These are phyloP conservation scores for Chelonus insularis DNA, from an alignment of 1,140 invertebrate species.

Conservation along the genomic window DNA sequence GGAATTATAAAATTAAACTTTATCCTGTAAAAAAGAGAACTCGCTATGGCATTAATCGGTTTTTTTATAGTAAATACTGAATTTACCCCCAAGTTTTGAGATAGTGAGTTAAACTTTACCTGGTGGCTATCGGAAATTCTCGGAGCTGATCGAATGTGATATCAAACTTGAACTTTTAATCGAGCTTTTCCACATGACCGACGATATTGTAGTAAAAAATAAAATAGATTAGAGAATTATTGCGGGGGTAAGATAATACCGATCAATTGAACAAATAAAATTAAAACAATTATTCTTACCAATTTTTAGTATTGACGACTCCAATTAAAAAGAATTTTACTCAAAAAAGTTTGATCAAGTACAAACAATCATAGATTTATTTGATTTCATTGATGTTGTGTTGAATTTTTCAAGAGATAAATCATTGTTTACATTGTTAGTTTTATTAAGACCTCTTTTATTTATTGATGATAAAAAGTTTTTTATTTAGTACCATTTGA, in stretches of 20 bases:
- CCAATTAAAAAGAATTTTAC: too few species aligned
- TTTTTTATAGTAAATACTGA: slow-evolving; percentile 1
- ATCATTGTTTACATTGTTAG: too few species aligned
- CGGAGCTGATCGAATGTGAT: slow-evolving; percentile 11
- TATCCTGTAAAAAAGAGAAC: background rate
- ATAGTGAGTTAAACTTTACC: slow-evolving; percentile 21
- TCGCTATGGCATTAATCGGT: background rate
- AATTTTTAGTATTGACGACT: too few species aligned
- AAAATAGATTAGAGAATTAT: background rate
- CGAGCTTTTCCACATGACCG: slow-evolving; percentile 19
- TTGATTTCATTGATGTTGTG: too few species aligned
- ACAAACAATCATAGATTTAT: too few species aligned
- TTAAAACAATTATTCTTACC: too few species aligned
- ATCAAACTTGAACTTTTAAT: slow-evolving; percentile 26
- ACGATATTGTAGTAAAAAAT: slow-evolving; percentile 12
- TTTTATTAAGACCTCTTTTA: too few species aligned
- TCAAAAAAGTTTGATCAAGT: too few species aligned
- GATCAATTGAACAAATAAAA: too few species aligned
- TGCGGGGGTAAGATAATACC: background rate
- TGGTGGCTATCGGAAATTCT: slow-evolving; percentile 22
- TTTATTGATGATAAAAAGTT: too few species aligned
- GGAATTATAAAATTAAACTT: background rate
- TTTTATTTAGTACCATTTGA: too few species aligned
- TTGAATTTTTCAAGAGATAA: too few species aligned
- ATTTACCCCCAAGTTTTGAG: slow-evolving; percentile 10